Evolutionary conservation across 1,140 invertebrate species (phyloP).

Genomic region (Drosophila equinoxialis): DNA sequence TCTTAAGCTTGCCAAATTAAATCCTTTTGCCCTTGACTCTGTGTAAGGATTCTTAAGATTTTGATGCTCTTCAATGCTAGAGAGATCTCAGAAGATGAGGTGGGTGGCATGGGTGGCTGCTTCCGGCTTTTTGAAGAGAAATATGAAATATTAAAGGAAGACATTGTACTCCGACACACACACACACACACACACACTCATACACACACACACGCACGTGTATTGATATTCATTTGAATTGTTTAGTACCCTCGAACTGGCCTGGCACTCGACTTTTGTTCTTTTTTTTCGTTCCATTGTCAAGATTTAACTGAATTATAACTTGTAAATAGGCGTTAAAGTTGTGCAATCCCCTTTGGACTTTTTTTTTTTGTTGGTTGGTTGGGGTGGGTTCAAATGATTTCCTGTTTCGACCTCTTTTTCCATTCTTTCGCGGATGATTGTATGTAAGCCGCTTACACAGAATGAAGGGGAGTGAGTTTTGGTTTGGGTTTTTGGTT

Average conservation of each 20-base stretch:
- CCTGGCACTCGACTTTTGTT: slow-evolving; percentile 64
- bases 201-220: too few relatives aligned
- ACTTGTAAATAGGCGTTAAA: slow-evolving; percentile 82
- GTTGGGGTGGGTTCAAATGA: slow-evolving; percentile 31
- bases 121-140: neutral
- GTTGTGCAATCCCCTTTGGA: slow-evolving; percentile 70
- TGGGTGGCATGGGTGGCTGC: too few relatives aligned
- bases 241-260: slow-evolving; percentile 1
- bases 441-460: slow-evolving; percentile 68
- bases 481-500: slow-evolving; percentile 2
- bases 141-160: too few relatives aligned
- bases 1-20: too few relatives aligned
- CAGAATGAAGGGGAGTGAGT: slow-evolving; percentile 42
- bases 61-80: too few relatives aligned
- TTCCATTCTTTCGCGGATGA: slow-evolving; percentile 32
- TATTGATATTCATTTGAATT: neutral
- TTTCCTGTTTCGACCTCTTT: slow-evolving; percentile 38
- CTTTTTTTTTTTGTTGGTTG: slow-evolving; percentile 23
- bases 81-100: too few relatives aligned
- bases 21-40: too few relatives aligned
- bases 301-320: slow-evolving; percentile 80
- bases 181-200: too few relatives aligned
- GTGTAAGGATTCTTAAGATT: too few relatives aligned
- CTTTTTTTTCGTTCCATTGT: slow-evolving; percentile 62
- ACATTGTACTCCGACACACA: neutral